phyloP scores from a whole-genome alignment of 1,140 invertebrate species.

The Panagrolaimus sp. region DNA sequence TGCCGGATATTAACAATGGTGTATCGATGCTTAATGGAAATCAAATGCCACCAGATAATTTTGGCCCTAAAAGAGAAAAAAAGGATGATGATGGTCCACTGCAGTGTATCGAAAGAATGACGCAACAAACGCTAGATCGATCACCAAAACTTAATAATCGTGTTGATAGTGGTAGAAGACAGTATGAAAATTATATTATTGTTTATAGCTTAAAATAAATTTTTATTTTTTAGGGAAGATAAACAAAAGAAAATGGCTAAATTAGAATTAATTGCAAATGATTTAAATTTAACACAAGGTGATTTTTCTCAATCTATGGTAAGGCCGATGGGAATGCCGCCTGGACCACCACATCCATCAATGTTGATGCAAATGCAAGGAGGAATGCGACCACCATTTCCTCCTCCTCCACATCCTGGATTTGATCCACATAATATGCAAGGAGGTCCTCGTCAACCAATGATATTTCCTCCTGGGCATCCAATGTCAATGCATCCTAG shows the following conservation, averaged over 20 bases:
- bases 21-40: neutral
- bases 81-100: slow-evolving; percentile 5
- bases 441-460: neutral
- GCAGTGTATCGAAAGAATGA: slow-evolving; percentile 6
- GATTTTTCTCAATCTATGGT: neutral
- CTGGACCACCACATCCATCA: neutral
- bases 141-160: neutral
- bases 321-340: neutral
- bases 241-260: slow-evolving; percentile 6
- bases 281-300: neutral
- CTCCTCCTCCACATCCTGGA: neutral
- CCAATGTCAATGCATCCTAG: neutral
- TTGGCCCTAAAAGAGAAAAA: neutral
- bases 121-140: neutral
- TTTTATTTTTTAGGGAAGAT: neutral
- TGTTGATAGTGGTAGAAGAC: neutral
- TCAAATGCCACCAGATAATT: neutral
- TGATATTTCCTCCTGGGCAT: neutral
- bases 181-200: neutral
- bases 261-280: neutral
- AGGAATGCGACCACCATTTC: neutral
- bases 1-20: neutral
- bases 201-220: neutral
- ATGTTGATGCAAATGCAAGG: neutral
- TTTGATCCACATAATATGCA: slow-evolving; percentile 1